A percentile compares a stretch with the other conserved stretches of the same genome.
Conservation (phyloP, 1,140 invertebrate species). For the Drosophila pectinifera region DNA sequence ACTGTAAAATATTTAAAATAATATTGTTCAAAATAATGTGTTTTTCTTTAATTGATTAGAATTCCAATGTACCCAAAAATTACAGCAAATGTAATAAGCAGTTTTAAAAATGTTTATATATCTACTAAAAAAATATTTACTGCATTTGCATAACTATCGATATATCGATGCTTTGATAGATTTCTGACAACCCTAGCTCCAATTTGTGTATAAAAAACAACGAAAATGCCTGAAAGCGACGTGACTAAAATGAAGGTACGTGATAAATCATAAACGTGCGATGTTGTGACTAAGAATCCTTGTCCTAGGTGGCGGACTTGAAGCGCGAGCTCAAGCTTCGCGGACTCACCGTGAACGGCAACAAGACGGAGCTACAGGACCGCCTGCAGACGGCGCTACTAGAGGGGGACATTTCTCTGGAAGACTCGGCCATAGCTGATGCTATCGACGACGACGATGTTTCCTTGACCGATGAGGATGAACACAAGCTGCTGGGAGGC, state of each 20-base stretch:
- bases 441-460: constrained; percentile 81
- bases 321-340: constrained; percentile 92
- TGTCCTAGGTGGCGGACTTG: constrained; percentile 88
- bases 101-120: too few relatives aligned
- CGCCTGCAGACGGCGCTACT: constrained; percentile 89
- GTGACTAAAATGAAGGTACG: constrained; percentile 84
- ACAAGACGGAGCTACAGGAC: constrained; percentile 92
- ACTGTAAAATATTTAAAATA: too few relatives aligned
- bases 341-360: constrained; percentile 90
- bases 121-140: too few relatives aligned
- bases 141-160: too few relatives aligned
- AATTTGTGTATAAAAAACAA: constrained; percentile 23
- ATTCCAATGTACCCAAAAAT: too few relatives aligned
- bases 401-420: constrained; percentile 85
- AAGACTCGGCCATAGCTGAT: constrained; percentile 86
- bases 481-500: constrained; percentile 66
- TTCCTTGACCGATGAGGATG: constrained; percentile 74
- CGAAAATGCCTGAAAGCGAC: constrained; percentile 79
- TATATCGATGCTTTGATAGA: too few relatives aligned
- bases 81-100: too few relatives aligned
- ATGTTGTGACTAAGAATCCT: constrained; percentile 25
- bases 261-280: background rate
- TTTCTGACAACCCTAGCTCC: background rate
- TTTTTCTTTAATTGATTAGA: too few relatives aligned
- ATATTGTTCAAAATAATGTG: too few relatives aligned